These are phyloP conservation scores for Dermatophagoides farinae DNA, from an alignment of 1,140 invertebrate genomes.

Conservation along the genomic window DNA sequence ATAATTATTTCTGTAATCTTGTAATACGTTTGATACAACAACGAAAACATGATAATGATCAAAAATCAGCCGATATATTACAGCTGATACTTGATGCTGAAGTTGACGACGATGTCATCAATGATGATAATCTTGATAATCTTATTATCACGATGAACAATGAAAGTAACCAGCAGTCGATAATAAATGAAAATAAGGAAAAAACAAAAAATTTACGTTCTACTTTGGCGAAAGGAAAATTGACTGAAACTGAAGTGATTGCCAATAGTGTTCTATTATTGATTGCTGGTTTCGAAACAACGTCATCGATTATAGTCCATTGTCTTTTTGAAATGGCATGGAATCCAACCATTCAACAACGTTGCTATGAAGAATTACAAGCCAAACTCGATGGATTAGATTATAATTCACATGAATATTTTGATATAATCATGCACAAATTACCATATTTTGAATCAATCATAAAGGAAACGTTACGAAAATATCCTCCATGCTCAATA, in stretches of 20 bases:
- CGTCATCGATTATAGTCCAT: slow-evolving; percentile 20
- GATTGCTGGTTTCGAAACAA: slow-evolving; percentile 20
- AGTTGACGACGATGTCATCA: background rate
- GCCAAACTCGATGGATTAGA: background rate
- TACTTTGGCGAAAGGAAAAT: background rate
- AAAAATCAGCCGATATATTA: slow-evolving; percentile 16
- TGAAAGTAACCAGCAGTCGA: background rate
- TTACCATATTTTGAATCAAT: slow-evolving; percentile 24
- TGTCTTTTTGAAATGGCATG: slow-evolving; percentile 22
- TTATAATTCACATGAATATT: background rate
- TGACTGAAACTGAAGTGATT: slow-evolving; percentile 9
- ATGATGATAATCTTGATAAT: background rate
- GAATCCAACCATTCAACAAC: slow-evolving; percentile 23
- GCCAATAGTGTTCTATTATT: slow-evolving; percentile 3
- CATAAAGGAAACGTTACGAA: slow-evolving; percentile 26
- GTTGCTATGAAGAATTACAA: slow-evolving; percentile 11
- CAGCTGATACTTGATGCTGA: slow-evolving; percentile 18
- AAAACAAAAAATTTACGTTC: slow-evolving; percentile 23
- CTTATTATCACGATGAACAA: background rate
- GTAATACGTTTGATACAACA: slow-evolving; percentile 13
- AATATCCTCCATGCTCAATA: slow-evolving; percentile 21
- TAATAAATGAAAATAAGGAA: background rate
- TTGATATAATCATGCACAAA: background rate
- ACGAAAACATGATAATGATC: slow-evolving; percentile 2
- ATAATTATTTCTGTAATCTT: slow-evolving; percentile 13